Evolutionary conservation across 2,113 vertebrate species (phyloP).

Genomic region (Galbula dea): DNA sequence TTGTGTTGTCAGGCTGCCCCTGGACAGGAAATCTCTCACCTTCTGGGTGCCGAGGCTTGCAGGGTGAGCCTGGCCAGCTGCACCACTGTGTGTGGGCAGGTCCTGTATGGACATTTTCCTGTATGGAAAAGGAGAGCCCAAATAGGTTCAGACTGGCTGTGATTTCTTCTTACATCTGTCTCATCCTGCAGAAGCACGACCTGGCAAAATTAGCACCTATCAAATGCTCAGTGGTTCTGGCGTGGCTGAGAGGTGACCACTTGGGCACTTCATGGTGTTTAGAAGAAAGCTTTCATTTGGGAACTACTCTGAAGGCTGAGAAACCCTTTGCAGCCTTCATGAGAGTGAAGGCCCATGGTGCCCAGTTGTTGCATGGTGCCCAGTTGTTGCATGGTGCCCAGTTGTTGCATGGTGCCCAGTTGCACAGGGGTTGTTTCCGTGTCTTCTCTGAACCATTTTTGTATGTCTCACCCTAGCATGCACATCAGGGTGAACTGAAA

Average conservation of each 20-base stretch:
- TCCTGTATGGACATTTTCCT: not conserved
- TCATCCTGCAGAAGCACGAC: not conserved
- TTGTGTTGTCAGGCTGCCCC: fast-evolving
- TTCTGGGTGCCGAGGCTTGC: fast-evolving
- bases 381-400: too few relatives aligned
- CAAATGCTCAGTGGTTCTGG: not conserved
- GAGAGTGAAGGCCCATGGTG: not conserved
- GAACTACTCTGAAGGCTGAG: not conserved
- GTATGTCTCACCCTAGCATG: not conserved
- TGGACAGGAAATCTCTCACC: fast-evolving
- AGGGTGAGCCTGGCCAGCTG: not conserved
- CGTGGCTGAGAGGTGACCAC: not conserved
- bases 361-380: too few relatives aligned
- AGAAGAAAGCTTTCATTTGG: not conserved
- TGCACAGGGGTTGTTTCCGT: not conserved
- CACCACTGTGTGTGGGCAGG: fast-evolving
- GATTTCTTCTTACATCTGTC: not conserved
- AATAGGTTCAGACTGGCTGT: not conserved
- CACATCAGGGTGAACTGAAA: not conserved
- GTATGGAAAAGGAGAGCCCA: too few relatives aligned
- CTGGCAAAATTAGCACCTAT: not conserved
- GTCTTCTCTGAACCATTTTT: not conserved
- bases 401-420: not conserved
- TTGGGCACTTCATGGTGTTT: not conserved
- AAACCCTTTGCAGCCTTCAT: not conserved